A percentile compares a stretch with the other conserved stretches of the same genome.
Conservation (phyloP, 2,113 vertebrate genomes). For the Mirounga angustirostris region DNA sequence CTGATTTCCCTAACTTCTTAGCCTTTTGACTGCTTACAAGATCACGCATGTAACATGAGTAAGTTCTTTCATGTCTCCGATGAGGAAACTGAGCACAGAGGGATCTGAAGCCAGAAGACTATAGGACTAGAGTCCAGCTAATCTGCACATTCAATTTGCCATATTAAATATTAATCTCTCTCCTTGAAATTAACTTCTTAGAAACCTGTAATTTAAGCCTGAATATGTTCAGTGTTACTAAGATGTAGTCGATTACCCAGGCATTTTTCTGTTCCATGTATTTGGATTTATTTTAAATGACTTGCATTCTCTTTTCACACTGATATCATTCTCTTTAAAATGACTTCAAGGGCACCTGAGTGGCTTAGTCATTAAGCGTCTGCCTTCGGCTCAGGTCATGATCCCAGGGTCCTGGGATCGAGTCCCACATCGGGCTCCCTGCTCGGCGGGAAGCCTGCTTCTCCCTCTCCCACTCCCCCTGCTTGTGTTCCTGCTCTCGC, state of each 20-base stretch:
- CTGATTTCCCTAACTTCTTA: not conserved
- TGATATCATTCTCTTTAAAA: not conserved
- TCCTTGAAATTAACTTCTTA: not conserved
- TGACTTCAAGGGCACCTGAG: not conserved
- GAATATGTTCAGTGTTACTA: not conserved
- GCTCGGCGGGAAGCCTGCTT: too few species aligned
- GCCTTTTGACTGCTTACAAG: not conserved
- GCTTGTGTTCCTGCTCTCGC: too few species aligned
- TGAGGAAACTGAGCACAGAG: not conserved
- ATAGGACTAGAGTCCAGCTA: not conserved
- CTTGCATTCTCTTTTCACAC: not conserved
- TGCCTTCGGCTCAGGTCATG: too few species aligned
- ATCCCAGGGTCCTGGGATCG: too few species aligned
- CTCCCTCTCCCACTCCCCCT: too few species aligned
- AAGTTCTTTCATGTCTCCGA: not conserved
- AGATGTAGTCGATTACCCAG: not conserved
- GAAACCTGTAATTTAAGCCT: not conserved
- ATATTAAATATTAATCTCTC: fast-evolving
- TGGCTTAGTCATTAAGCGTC: too few species aligned
- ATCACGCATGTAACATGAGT: not conserved
- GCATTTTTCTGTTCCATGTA: not conserved
- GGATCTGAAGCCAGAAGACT: not conserved
- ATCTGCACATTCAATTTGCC: not conserved
- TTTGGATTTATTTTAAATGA: conserved; percentile 39
- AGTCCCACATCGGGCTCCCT: too few species aligned